Evolutionary conservation across 2,113 vertebrate species (phyloP), one percentile per base, ranked within the genome.

Genomic region (Hiodon tergisus): DNA sequence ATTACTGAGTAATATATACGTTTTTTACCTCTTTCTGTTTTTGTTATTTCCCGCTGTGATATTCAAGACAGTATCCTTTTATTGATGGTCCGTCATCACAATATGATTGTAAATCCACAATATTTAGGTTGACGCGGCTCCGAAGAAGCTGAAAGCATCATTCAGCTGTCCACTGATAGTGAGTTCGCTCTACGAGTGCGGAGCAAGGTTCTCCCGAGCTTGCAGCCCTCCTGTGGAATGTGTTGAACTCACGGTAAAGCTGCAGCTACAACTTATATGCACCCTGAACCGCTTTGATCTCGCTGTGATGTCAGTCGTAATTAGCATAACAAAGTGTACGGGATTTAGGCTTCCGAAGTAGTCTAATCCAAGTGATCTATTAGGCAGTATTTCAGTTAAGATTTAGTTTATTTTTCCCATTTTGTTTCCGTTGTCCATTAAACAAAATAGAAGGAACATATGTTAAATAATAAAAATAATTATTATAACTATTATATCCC

Each of bases 241-340:
- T 85, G 85, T 81, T 79, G 82, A 81, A 14, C 74, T 72, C 75
- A 72, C 31, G 73, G 81, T 69, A 79, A 78, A 76, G 82, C 81
- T 72, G 62, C 7, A 67, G 86, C 81, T 78, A 83, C 83, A 7
- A 79, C 84, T 88, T 91, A 88, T 93, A 90, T 90, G 81, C 81
- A 85, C 84, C 76, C 86, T 81, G 87, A 69, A 81, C 81, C 50
- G 79, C 92, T 91, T 93, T 93, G 89, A 92, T 91, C 84, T 86
- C 87, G 75, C 80, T 82, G 85, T 95, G 94, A 95, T 93, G 94
- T 95, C 94, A 95, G 86, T 75, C 76, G 0, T 65, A 2, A 95
- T 96, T 95, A 93, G 87, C 94, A 96, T 96, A 94, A 94, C 91
- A 94, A 92, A 93, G 88, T 80, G 73, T 57, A 71, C 82, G 62